Evolutionary conservation across 2,113 vertebrate genomes (phyloP), one percentile per base, ranked within the genome.

Genomic region (Dipodomys merriami): DNA sequence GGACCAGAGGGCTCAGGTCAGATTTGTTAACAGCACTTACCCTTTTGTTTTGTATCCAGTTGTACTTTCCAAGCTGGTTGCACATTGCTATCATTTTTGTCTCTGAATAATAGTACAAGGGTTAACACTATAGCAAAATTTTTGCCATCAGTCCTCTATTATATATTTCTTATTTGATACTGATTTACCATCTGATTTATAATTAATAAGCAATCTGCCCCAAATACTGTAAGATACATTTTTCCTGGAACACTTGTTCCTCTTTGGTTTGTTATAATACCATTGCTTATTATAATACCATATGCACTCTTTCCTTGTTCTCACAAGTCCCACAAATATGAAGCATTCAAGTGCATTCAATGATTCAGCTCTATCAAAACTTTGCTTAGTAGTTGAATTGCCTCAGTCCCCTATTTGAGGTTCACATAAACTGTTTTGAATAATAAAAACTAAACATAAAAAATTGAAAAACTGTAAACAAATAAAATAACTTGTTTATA

Each of bases 201-300:
- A 78, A 53, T 10, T 39, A 57, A 20, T 73, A 78, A 53, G 20
- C 73, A 57, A 57, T 13, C 10, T 65, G 4, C 9, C 18, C 23
- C 6, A 77, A 57, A 64, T 64, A 89, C 39, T 90, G 78, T 53
- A 76, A 74, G 49, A 74, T 69, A 25, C 12, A 49, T 20, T 79
- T 9, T 73, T 64, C 27, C 22, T 67, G 29, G 11, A 78, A 27
- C 6, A 30, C 23, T 53, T 79, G 3, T 15, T 87, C 80, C 74
- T 83, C 27, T 80, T 85, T 95, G 53, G 73, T 35, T 90, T 90
- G 27, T 57, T 93, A n/a, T 23, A 60, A 60, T 35, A 18, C 25
- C 35, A 20, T 6, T 22, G 23, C 16, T 90, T 94, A 35, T 57
- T 83, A n/a, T 30, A 46, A 81, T 57, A 23, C 20, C 33, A 16